These are phyloP conservation scores for Phalacrocorax pelagicus DNA, from an alignment of 2,113 vertebrate genomes.

Conservation along the genomic window DNA sequence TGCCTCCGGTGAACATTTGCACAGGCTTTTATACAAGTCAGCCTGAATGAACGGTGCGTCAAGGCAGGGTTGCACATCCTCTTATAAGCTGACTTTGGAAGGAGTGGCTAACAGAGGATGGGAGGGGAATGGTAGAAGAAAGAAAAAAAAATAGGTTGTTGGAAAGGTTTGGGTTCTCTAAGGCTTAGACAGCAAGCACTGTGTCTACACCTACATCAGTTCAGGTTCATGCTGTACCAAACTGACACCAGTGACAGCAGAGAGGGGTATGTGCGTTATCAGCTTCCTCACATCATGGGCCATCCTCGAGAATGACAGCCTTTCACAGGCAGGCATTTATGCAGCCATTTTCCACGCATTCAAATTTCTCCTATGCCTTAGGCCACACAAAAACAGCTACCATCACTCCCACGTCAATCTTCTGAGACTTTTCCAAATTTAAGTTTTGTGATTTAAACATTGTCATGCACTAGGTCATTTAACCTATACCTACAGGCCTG, in stretches of 20 bases:
- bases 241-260: not conserved
- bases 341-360: not conserved
- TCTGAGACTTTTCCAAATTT: not conserved
- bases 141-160: not conserved
- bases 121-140: not conserved
- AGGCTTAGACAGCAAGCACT: not conserved
- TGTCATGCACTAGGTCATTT: not conserved
- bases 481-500: not conserved
- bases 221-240: not conserved
- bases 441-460: not conserved
- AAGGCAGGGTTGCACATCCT: not conserved
- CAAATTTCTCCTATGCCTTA: not conserved
- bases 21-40: not conserved
- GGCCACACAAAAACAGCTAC: not conserved
- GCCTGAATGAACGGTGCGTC: not conserved
- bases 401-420: not conserved
- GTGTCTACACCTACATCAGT: not conserved
- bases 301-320: not conserved
- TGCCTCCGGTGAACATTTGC: not conserved
- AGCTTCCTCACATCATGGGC: not conserved
- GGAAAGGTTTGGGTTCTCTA: not conserved
- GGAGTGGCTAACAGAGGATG: not conserved
- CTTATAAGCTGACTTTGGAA: not conserved
- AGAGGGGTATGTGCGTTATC: not conserved
- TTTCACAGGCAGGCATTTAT: not conserved